Conservation (phyloP, 30 jellyfish, hydroid and myxozoan genomes). For the Sanderia malayensis region DNA sequence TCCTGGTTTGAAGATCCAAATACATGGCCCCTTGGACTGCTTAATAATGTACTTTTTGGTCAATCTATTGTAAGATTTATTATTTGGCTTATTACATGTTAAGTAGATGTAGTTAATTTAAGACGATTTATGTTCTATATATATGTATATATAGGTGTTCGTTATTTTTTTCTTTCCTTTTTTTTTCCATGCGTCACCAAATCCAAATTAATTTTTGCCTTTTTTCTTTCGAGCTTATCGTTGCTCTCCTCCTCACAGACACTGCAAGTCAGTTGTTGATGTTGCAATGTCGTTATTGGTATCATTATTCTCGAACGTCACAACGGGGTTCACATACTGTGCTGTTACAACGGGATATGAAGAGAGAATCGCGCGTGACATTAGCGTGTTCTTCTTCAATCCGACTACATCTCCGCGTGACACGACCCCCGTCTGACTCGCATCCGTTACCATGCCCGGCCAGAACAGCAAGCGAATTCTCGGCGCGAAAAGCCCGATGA, state of each 20-base stretch:
- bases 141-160: too few species aligned
- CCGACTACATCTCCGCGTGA: conserved; percentile 29
- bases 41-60: too few species aligned
- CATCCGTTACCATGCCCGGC: conserved; percentile 47
- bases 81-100: too few species aligned
- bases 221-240: too few species aligned
- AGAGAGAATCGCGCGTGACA: conserved; percentile 52
- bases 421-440: conserved; percentile 27
- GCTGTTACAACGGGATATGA: conserved; percentile 48
- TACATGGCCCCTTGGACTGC: too few species aligned
- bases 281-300: conserved; percentile 36
- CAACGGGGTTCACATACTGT: conserved; percentile 13
- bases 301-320: conserved; percentile 17
- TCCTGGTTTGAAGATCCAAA: too few species aligned
- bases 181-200: too few species aligned
- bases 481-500: conserved; percentile 82
- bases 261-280: conserved; percentile 62
- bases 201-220: too few species aligned
- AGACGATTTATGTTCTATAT: too few species aligned
- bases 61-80: too few species aligned
- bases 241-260: not conserved
- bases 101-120: too few species aligned
- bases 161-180: too few species aligned
- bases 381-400: conserved; percentile 39
- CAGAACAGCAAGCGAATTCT: conserved; percentile 42